These are phyloP conservation scores for Rhizomys pruinosus DNA, from an alignment of 2,113 vertebrate species.

Conservation along the genomic window DNA sequence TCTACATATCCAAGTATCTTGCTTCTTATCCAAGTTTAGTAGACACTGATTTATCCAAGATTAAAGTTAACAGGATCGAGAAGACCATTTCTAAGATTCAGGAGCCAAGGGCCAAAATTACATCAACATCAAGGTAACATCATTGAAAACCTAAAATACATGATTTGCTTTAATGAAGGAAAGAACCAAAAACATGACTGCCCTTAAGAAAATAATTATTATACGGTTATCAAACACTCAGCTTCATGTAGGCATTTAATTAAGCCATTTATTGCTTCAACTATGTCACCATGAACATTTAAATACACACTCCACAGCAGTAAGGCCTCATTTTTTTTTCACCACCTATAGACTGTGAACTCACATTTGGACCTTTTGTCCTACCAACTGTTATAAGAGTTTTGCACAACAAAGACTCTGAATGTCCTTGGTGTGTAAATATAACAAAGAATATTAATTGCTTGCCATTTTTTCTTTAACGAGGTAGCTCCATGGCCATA, in stretches of 20 bases:
- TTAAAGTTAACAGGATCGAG: slow-evolving; percentile 29
- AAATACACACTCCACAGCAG: slow-evolving; percentile 74
- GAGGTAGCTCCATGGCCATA: slow-evolving; percentile 77
- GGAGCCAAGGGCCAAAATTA: background rate
- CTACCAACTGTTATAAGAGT: slow-evolving; percentile 65
- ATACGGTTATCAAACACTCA: slow-evolving; percentile 78
- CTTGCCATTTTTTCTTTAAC: slow-evolving; percentile 50
- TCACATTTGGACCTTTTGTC: slow-evolving; percentile 68
- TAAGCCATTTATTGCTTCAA: slow-evolving; percentile 83
- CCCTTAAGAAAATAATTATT: slow-evolving; percentile 55
- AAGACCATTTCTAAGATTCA: slow-evolving; percentile 45
- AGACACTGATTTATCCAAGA: background rate
- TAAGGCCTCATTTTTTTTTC: slow-evolving; percentile 79
- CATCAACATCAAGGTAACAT: background rate
- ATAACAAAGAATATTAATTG: slow-evolving; percentile 58
- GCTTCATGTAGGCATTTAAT: slow-evolving; percentile 79
- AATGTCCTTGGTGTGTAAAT: slow-evolving; percentile 64
- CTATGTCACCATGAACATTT: slow-evolving; percentile 78
- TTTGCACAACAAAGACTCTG: slow-evolving; percentile 71
- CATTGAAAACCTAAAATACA: slow-evolving; percentile 16
- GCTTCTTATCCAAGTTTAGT: background rate
- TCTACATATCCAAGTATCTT: background rate
- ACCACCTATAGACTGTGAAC: slow-evolving; percentile 75
- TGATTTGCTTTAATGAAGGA: slow-evolving; percentile 38
- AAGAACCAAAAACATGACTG: slow-evolving; percentile 46